Percentiles rank a stretch among this genome's conserved stretches.
These are phyloP conservation scores for Euphysa ruthae DNA, from an alignment of 30 jellyfish, hydroid and myxozoan species.

Conservation along the genomic window DNA sequence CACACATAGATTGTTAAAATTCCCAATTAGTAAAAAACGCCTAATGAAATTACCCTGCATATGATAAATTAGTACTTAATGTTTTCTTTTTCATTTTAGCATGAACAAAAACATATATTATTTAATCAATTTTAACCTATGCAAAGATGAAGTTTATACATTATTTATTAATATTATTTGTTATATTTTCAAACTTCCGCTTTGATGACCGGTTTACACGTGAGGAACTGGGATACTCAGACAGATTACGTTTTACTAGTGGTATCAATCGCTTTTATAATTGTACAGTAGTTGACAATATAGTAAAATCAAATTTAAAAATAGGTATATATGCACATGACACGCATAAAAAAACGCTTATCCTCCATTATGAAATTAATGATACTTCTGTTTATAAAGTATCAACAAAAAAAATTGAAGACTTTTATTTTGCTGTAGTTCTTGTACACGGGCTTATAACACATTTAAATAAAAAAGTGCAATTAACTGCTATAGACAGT, in stretches of 20 bases:
- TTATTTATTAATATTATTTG: too few species aligned
- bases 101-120: too few species aligned
- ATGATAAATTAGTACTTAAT: too few species aligned
- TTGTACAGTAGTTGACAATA: conserved; percentile 5
- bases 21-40: too few species aligned
- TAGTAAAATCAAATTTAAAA: conserved; percentile 12
- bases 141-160: too few species aligned
- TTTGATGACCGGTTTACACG: conserved; percentile 12
- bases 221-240: conserved; percentile 34
- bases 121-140: too few species aligned
- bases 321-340: conserved; percentile 20
- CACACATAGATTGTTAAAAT: too few species aligned
- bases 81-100: too few species aligned
- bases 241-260: conserved; percentile 23
- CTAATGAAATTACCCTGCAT: too few species aligned
- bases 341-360: not conserved
- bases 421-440: conserved; percentile 16
- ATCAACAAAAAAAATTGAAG: conserved; percentile 17
- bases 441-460: not conserved
- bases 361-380: conserved; percentile 1
- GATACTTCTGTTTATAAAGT: conserved; percentile 5
- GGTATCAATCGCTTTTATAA: conserved; percentile 16
- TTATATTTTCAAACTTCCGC: too few species aligned
- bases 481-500: conserved; percentile 5
- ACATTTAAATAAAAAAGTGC: not conserved